Base-by-base conservation (phyloP, 2,888 invertebrate genomes). In the Congeria kusceri region DNA sequence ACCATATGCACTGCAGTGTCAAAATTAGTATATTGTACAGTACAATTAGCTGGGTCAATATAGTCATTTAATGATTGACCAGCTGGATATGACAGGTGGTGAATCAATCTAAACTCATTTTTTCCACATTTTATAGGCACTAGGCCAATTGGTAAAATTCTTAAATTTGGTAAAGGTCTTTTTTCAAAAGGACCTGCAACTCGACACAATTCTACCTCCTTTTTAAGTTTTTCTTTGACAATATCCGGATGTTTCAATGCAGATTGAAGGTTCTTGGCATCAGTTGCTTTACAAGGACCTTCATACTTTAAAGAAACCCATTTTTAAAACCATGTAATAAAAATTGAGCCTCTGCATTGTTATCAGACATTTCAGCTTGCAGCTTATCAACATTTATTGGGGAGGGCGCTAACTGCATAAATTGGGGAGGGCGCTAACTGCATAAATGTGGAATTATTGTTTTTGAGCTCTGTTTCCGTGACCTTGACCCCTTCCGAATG, bases 1-100 rank as follows among this genome's bases (percentile, higher is more conserved):
- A 77, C 63, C 61, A 76, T 76, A 11, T 73, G 29, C 20, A 80
- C 25, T 0, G 72, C 80, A n/a, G 28, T 56, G 23, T 79, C 68
- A 57, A 79, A 67, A 15, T 57, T 44, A 5, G 74, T 68, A 56
- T 80, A 80, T 18, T 68, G 28, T 18, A 77, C 80, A 20, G 65
- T 32, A 58, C 62, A 70, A 5, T 62, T 25, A 7, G 39, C 44
- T 7, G 46, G 63, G n/a, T 66, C 47, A 18, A 80, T 77, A 20
- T 46, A 68, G n/a, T 59, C 56, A 47, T 80, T 74, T 1, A 70
- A 46, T 29, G 73, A 67, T n/a, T 64, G 15, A 1, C 53, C 62
- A 28, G 20, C 4, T 25, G 76, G 77, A 23, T 49, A 68, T 25
- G 77, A 77, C 13, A 80, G 18, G 32, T 73, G 64, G 11, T 77